A percentile compares a stretch with the other conserved stretches of the same genome.
These are phyloP conservation scores for Macropus fuliginosus DNA, from an alignment of 2,797 vertebrate species.

Conservation along the genomic window DNA sequence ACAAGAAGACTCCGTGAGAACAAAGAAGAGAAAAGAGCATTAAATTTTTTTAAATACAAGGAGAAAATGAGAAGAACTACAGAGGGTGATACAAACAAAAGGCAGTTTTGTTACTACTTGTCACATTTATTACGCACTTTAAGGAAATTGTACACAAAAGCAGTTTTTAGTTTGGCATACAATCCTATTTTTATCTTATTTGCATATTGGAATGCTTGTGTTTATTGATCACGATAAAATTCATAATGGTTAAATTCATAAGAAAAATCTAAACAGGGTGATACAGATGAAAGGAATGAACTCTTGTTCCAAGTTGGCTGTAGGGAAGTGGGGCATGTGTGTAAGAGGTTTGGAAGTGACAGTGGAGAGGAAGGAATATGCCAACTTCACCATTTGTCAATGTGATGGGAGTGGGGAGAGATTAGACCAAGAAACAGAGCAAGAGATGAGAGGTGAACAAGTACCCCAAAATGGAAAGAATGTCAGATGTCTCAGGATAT, in stretches of 20 bases:
- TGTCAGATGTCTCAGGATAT: background rate
- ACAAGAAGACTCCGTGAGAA: background rate
- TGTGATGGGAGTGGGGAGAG: background rate
- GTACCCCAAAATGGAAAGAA: background rate
- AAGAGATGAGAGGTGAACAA: background rate
- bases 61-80: background rate
- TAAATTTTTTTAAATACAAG: background rate
- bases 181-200: background rate
- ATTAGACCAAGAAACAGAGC: background rate
- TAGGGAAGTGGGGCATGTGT: background rate
- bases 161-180: background rate
- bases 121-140: background rate
- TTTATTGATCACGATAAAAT: background rate
- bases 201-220: background rate
- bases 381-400: background rate
- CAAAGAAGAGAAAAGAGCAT: background rate
- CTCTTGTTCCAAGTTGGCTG: background rate
- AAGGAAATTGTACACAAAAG: background rate
- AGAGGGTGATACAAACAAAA: background rate
- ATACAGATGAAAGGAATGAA: background rate
- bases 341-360: background rate
- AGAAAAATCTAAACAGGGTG: background rate
- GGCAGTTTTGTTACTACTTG: background rate
- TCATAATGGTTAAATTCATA: background rate
- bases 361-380: background rate